Evolutionary conservation across 2,888 invertebrate genomes (phyloP).

Genomic region (Chesias legatella): DNA sequence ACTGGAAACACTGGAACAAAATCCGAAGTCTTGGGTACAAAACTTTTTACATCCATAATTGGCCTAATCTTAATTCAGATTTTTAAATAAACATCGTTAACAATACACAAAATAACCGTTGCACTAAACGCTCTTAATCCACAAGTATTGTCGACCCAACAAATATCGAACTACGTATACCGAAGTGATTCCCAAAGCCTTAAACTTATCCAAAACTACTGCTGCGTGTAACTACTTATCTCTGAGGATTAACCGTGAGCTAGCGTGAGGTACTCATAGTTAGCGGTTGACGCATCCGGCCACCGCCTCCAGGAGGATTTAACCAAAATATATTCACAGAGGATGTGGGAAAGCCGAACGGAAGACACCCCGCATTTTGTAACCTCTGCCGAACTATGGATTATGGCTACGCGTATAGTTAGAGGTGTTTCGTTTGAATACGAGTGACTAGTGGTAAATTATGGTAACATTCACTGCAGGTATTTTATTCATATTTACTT

Average conservation of each 20-base stretch:
- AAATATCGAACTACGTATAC: slow-evolving; percentile 27
- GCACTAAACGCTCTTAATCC: neutral
- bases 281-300: slow-evolving; percentile 46
- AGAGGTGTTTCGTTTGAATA: too few relatives aligned
- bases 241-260: slow-evolving; percentile 33
- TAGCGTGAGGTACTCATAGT: slow-evolving; percentile 28
- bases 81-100: too few relatives aligned
- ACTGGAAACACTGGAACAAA: too few relatives aligned
- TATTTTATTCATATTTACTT: too few relatives aligned
- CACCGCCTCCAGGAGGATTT: slow-evolving; percentile 38
- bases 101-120: too few relatives aligned
- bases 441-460: too few relatives aligned
- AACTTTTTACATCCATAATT: too few relatives aligned
- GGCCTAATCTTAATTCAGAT: too few relatives aligned
- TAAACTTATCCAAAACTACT: slow-evolving; percentile 32
- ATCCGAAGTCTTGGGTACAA: too few relatives aligned
- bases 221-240: slow-evolving; percentile 30
- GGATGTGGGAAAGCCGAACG: slow-evolving; percentile 48
- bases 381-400: slow-evolving; percentile 18
- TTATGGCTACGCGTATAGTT: slow-evolving; percentile 1
- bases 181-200: slow-evolving; percentile 31
- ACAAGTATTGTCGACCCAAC: slow-evolving; percentile 17
- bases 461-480: too few relatives aligned
- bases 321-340: slow-evolving; percentile 45
- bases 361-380: slow-evolving; percentile 33